Percentiles rank a stretch among this genome's conserved stretches.
phyloP scores from a whole-genome alignment of 2,113 vertebrate genomes.

The Ginglymostoma cirratum region DNA sequence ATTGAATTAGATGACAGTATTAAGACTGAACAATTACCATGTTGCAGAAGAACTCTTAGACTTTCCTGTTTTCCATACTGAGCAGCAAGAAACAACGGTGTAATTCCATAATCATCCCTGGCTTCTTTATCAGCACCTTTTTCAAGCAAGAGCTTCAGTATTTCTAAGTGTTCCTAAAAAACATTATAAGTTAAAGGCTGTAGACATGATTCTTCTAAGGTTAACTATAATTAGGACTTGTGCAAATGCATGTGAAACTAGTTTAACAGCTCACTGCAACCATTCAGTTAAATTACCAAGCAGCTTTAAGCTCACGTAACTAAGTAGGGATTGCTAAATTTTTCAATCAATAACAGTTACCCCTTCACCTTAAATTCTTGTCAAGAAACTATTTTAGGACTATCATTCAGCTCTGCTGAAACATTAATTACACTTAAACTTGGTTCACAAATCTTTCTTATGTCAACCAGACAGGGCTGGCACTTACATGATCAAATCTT shows the following conservation, averaged over 20 bases:
- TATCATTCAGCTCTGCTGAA: not conserved
- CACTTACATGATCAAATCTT: not conserved
- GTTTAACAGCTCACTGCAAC: not conserved
- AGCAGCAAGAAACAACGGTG: slow-evolving; percentile 70
- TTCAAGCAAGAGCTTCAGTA: slow-evolving; percentile 56
- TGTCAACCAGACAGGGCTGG: not conserved
- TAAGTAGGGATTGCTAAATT: not conserved
- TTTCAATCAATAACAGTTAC: not conserved
- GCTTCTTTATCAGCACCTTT: slow-evolving; percentile 55
- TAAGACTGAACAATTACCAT: slow-evolving; percentile 50
- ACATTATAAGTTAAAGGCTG: slow-evolving; percentile 35
- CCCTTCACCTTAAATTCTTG: not conserved
- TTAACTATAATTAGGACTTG: not conserved
- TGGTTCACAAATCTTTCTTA: not conserved
- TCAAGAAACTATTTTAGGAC: not conserved
- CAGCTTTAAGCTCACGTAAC: not conserved
- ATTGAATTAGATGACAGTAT: not conserved
- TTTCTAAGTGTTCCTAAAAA: slow-evolving; percentile 66
- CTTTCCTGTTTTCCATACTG: slow-evolving; percentile 71
- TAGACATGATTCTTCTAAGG: not conserved
- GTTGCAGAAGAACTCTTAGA: slow-evolving; percentile 56
- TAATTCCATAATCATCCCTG: slow-evolving; percentile 68
- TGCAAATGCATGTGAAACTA: not conserved
- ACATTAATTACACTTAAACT: not conserved
- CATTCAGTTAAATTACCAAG: not conserved